Evolutionary conservation across 1,140 invertebrate genomes (phyloP), one percentile per base, ranked within the genome.

Genomic region (Lepidurus apus): DNA sequence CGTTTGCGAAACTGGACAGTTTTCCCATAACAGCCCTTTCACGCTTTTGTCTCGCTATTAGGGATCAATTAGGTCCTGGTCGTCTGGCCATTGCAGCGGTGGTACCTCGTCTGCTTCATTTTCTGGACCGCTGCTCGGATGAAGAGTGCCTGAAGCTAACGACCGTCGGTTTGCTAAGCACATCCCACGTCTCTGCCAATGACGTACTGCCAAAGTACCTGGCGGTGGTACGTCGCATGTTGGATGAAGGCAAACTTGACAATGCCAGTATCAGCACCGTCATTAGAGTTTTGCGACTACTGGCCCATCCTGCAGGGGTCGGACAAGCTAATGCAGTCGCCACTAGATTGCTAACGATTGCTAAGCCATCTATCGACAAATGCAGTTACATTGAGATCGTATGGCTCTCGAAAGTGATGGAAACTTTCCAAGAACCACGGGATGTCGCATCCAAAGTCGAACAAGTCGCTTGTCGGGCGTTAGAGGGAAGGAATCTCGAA

Each of bases 21-120:
- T 43, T 82, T 1, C 24, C 47, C 8, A 74, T 82, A 7, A 53
- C 80, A 11, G 80, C 81, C 8, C 26, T 82, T 13, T 80, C 81
- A 24, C 76, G 81, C 11, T n/a, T 82, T 21, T 76, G 47, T 43
- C 79, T 82, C 24, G 43, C 47, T 43, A 42, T 80, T 42, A 21
- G 77, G 43, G 24, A 73, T 17, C 76, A 79, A 76, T 42, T 76
- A 13, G 26, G 78, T n/a, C 79, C 79, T 47, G 82, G 82, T 26
- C 11, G 13, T 7, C 43, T 77, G 9, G 74, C 80, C 24, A 21
- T 79, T 8, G 34, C 76, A n/a, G 44, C 80, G 13, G 81, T 81
- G 13, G 74, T 80, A 2, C 80, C 82, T 42, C 10, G 75, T 17
- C 65, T 82, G 1, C 8, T 11, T 7, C 11, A 76, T 24, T 74